Evolutionary conservation across 2,797 vertebrate genomes (phyloP).

Genomic region (Urosaurus nigricauda): DNA sequence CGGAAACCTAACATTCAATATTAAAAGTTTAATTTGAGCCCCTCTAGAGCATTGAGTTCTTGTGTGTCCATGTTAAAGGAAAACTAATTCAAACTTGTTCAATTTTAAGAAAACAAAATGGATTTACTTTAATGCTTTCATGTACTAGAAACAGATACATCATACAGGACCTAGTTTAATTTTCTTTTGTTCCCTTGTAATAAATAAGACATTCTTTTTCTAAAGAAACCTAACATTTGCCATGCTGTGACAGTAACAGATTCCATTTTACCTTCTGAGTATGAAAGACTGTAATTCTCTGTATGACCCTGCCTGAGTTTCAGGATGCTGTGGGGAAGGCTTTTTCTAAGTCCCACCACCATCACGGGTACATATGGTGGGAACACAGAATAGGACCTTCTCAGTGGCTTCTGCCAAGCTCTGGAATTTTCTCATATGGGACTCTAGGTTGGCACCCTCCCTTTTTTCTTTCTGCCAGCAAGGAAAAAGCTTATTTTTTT

Average conservation of each 20-base stretch:
- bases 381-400: neutral
- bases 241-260: slow-evolving; percentile 67
- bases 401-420: neutral
- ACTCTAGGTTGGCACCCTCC: neutral
- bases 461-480: neutral
- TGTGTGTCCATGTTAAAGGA: slow-evolving; percentile 56
- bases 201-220: slow-evolving; percentile 64
- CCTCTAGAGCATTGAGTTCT: slow-evolving; percentile 33
- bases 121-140: slow-evolving; percentile 16
- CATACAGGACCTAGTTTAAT: slow-evolving; percentile 55
- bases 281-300: neutral
- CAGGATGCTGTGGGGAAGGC: no score
- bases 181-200: slow-evolving; percentile 66
- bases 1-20: no score
- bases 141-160: slow-evolving; percentile 39
- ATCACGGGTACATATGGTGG: neutral
- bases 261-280: slow-evolving; percentile 62
- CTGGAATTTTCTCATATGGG: neutral
- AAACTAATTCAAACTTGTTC: slow-evolving; percentile 45
- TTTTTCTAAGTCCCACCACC: no score
- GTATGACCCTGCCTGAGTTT: no score
- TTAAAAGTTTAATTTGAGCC: neutral
- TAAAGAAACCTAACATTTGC: slow-evolving; percentile 59
- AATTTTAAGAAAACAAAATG: slow-evolving; percentile 25
- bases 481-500: neutral